Evolutionary conservation across 2,888 invertebrate genomes (phyloP), one percentile per base, ranked within the genome.

Genomic region (Chorisops tibialis): DNA sequence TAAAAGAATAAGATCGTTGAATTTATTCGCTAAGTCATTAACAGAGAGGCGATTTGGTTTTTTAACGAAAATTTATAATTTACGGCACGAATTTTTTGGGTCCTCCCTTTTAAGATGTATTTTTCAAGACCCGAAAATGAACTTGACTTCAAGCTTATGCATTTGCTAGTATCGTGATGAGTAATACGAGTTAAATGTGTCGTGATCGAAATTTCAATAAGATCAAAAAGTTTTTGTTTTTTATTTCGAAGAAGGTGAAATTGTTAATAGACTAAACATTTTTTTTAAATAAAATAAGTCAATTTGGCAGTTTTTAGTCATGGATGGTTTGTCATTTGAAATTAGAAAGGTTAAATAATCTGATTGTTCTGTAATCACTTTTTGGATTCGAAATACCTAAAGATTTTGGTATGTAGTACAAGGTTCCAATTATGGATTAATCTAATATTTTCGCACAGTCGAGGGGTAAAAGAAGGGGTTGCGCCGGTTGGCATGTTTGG

Each of bases 1-100:
- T 11, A 24, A n/a, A 11, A 22, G 24, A 21, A 14, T 54, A 54
- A 24, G 43, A 21, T 14, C 39, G 30, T 2, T 35, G 24, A n/a
- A 21, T 16, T 7, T 50, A 16, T 50, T 22, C 49, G 35, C 9
- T 1, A n/a, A 50, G 49, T 50, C 49, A 50, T 50, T 30, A 24
- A 11, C 49, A 14, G 35, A 11, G 16, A 14, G 30, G 30, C n/a
- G 6, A 16, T n/a, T 30, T 16, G 16, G 49, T 50, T 30, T 48
- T 50, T 35, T n/a, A 14, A 11, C 30, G 30, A 14, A 35, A 50
- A n/a, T 35, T 50, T 30, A 50, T 22, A 50, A 50, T 50, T 50
- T 50, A 35, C 49, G 30, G 24, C 49, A 50, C 49, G 49, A 30
- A 50, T n/a, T 18, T 30, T 30, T 50, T 50, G 49, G 49, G 49